Conservation (phyloP, 2,888 invertebrate genomes). For the Xylota segnis region DNA sequence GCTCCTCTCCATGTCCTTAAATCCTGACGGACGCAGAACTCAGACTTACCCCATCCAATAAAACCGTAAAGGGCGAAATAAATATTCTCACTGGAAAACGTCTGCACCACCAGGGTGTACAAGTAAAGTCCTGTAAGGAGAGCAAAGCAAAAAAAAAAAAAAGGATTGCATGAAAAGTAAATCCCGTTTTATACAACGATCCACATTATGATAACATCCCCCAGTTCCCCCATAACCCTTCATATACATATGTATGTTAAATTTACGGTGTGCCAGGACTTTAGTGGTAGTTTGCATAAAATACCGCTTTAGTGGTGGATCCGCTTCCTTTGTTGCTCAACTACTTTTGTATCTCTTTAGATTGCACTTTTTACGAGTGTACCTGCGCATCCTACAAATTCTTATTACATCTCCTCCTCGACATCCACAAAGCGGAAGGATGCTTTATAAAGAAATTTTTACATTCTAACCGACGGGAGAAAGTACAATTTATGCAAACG, state of each 20-base stretch:
- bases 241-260: conserved; percentile 29
- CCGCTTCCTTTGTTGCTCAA: conserved; percentile 33
- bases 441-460: conserved; percentile 26
- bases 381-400: conserved; percentile 18
- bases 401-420: neutral
- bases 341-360: conserved; percentile 1
- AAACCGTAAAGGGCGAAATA: conserved; percentile 91
- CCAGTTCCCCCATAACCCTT: neutral
- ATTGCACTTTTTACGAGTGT: conserved; percentile 1
- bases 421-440: conserved; percentile 5
- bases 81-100: conserved; percentile 93
- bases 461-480: neutral
- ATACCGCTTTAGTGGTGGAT: conserved; percentile 32
- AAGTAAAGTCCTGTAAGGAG: conserved; percentile 89
- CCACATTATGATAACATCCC: conserved; percentile 20
- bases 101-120: conserved; percentile 94
- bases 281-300: conserved; percentile 43
- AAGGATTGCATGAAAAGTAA: conserved; percentile 48
- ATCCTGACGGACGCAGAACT: neutral
- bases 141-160: conserved; percentile 62
- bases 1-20: conserved; percentile 1
- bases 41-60: conserved; percentile 94
- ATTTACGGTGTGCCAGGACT: conserved; percentile 42
- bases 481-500: conserved; percentile 1
- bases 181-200: conserved; percentile 13